Percentiles rank a stretch among this genome's conserved stretches.
Conservation (phyloP, 2,888 invertebrate genomes). For the Drosophila borealis region DNA sequence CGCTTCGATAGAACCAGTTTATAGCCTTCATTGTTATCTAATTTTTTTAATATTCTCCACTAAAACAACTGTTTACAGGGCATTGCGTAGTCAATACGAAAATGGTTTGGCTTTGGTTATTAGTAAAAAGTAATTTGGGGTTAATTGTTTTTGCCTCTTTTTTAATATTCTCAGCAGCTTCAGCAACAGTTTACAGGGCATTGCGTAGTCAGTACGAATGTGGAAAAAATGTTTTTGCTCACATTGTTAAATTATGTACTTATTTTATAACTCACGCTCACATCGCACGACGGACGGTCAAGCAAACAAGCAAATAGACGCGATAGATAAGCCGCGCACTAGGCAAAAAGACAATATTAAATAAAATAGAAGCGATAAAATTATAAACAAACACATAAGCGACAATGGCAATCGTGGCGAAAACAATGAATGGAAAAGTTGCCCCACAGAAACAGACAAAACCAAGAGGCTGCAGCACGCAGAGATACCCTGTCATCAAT, state of each 20-base stretch:
- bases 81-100: not conserved
- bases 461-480: too few species aligned
- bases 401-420: conserved; percentile 14
- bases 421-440: conserved; percentile 50
- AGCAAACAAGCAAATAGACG: conserved; percentile 22
- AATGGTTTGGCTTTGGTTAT: not conserved
- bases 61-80: not conserved
- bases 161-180: not conserved
- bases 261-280: conserved; percentile 13
- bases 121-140: too few species aligned
- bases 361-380: conserved; percentile 39
- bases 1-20: too few species aligned
- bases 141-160: not conserved
- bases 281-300: conserved; percentile 6
- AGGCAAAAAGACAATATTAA: conserved; percentile 8
- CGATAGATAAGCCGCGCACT: conserved; percentile 33
- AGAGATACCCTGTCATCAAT: not conserved
- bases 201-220: not conserved
- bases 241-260: conserved; percentile 17
- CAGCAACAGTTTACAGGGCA: not conserved
- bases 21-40: too few species aligned
- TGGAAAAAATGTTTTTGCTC: conserved; percentile 3
- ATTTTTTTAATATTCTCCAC: not conserved
- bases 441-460: too few species aligned
- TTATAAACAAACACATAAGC: conserved; percentile 42